Percentiles rank a stretch among this genome's conserved stretches.
These are phyloP conservation scores for Pasiphila rectangulata DNA, from an alignment of 2,888 invertebrate genomes.

Conservation along the genomic window DNA sequence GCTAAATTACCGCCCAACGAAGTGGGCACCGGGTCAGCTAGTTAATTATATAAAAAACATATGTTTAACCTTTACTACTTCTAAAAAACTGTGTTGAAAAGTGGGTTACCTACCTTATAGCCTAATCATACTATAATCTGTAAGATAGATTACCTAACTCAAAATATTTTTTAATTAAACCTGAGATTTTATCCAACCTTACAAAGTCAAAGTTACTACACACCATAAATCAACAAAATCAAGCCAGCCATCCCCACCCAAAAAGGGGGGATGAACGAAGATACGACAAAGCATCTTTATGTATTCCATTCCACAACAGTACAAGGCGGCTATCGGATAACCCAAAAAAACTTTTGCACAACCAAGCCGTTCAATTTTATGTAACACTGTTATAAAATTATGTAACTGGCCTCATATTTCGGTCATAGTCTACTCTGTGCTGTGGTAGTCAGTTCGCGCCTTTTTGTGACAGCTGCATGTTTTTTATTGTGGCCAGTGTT, in stretches of 20 bases:
- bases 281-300: background rate
- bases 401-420: slow-evolving; percentile 73
- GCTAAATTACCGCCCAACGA: too few relatives aligned
- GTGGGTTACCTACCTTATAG: too few relatives aligned
- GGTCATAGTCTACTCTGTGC: slow-evolving; percentile 46
- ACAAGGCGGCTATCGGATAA: slow-evolving; percentile 41
- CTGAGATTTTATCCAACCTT: too few relatives aligned
- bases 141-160: too few relatives aligned
- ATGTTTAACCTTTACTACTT: too few relatives aligned
- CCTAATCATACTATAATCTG: too few relatives aligned
- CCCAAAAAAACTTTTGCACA: slow-evolving; percentile 50
- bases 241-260: background rate
- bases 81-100: too few relatives aligned
- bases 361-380: slow-evolving; percentile 71
- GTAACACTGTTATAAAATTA: slow-evolving; percentile 73
- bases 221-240: background rate
- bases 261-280: slow-evolving; percentile 6
- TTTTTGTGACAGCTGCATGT: slow-evolving; percentile 41
- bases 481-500: slow-evolving; percentile 41
- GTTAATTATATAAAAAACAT: too few relatives aligned
- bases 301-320: slow-evolving; percentile 35
- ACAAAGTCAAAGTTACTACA: too few relatives aligned
- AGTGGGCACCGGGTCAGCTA: too few relatives aligned
- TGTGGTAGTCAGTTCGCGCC: slow-evolving; percentile 53
- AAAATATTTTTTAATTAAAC: too few relatives aligned